Evolutionary conservation across 2,888 invertebrate species (phyloP).

Genomic region (Cordilura impudica): DNA sequence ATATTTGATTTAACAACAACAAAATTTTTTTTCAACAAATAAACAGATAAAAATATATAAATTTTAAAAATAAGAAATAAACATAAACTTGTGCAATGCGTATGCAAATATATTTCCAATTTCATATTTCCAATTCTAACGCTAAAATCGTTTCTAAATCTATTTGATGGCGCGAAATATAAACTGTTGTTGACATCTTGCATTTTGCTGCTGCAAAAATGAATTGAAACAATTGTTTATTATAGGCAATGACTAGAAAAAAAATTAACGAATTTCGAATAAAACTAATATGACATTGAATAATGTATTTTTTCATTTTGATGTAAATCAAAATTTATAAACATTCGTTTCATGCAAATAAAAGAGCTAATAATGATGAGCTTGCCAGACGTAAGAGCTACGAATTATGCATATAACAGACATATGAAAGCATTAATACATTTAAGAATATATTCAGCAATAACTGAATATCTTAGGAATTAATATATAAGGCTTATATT

Average conservation of each 20-base stretch:
- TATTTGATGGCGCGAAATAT: neutral
- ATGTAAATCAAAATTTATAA: neutral
- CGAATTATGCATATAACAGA: too few species aligned
- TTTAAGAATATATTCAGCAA: too few species aligned
- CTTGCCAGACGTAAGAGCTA: neutral
- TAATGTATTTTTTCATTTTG: neutral
- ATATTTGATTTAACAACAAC: too few species aligned
- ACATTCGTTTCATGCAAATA: neutral
- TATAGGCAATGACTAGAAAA: neutral
- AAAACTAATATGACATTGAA: neutral
- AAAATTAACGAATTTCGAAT: neutral
- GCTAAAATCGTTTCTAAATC: neutral
- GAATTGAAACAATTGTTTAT: neutral
- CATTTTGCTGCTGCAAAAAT: neutral
- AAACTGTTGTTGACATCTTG: constrained; percentile 18
- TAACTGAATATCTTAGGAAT: too few species aligned
- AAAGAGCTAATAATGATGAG: neutral
- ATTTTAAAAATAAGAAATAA: neutral
- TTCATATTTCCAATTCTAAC: neutral
- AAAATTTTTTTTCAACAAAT: too few species aligned
- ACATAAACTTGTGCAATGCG: neutral
- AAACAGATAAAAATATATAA: too few species aligned
- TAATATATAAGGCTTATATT: too few species aligned
- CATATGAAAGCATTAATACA: too few species aligned
- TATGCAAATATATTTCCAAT: neutral